Evolutionary conservation across 2,797 vertebrate genomes (phyloP).

Genomic region (Trematomus bernacchii): DNA sequence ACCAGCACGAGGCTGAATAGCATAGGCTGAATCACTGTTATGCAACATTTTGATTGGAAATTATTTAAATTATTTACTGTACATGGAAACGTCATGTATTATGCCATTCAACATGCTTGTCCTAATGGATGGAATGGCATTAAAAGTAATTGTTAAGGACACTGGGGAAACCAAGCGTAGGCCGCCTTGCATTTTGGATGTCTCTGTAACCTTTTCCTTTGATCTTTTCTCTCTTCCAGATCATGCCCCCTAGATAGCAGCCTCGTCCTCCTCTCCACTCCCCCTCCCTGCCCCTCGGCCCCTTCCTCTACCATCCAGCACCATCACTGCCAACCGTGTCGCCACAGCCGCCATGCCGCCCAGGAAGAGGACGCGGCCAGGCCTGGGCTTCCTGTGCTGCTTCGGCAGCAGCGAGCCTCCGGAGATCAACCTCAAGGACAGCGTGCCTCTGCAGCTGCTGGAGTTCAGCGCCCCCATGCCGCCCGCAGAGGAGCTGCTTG

Average conservation of each 20-base stretch:
- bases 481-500: conserved; percentile 93
- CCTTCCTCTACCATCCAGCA: conserved; percentile 58
- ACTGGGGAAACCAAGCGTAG: not conserved
- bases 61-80: not conserved
- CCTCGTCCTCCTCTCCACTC: conserved; percentile 65
- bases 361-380: conserved; percentile 94
- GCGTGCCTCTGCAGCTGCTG: conserved; percentile 93
- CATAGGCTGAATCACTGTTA: not conserved
- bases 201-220: conserved; percentile 27
- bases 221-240: conserved; percentile 80
- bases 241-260: conserved; percentile 93
- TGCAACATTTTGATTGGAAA: conserved; percentile 3
- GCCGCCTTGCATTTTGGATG: not conserved
- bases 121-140: not conserved
- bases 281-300: conserved; percentile 67
- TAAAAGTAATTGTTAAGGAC: not conserved
- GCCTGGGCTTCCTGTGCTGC: conserved; percentile 96
- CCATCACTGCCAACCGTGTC: conserved; percentile 55
- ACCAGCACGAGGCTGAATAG: not conserved
- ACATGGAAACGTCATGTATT: conserved; percentile 2
- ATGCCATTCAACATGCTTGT: conserved; percentile 2
- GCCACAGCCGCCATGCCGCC: conserved; percentile 89
- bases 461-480: conserved; percentile 97
- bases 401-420: conserved; percentile 92
- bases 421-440: conserved; percentile 98